Base-by-base conservation (phyloP, 2,888 invertebrate genomes). In the Acanthosoma haemorrhoidale region DNA sequence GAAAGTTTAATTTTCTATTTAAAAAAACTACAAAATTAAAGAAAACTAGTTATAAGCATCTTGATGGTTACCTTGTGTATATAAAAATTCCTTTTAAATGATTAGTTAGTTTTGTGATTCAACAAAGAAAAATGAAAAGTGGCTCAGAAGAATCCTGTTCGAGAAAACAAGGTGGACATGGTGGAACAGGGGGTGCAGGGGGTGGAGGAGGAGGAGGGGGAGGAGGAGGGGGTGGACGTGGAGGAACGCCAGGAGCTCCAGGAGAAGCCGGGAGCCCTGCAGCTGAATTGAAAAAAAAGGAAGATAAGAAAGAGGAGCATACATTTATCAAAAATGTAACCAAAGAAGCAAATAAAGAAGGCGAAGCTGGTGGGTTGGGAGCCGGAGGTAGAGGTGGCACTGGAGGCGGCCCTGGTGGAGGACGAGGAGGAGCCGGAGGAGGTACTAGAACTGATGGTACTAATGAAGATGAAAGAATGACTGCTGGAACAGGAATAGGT, bases 381-480 rank as follows among this genome's bases (percentile, higher is more conserved):
- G 76, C 77, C 77, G 79, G 78, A 77, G 78, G 78, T 78, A 78
- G 76, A 77, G 78, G 77, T 77, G 77, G 77, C 77, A 15, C 15
- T 3, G 57, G 39, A 32, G n/a, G 21, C 1, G 13, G 57, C 16
- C 66, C 15, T 13, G 32, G 34, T 16, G 18, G 15, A 4, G 25
- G 43, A 2, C 25, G 63, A 13, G 25, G 38, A 11, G 68, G 1
- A 18, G 29, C 6, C 11, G 58, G 38, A 8, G 5, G 2, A 8
- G 64, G 15, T 3, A 16, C 13, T 4, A 38, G 6, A 21, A n/a
- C 13, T 16, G 36, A 18, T 3, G 1, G 39, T 4, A 16, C 39
- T 32, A 68, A 32, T 36, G 43, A 13, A 43, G 68, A 21, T 34
- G 61, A 15, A 51, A 31, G 9, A 21, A 36, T 38, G 41, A 15